Base-by-base conservation (phyloP, 2,113 vertebrate species). In the Accipiter cooperii region DNA sequence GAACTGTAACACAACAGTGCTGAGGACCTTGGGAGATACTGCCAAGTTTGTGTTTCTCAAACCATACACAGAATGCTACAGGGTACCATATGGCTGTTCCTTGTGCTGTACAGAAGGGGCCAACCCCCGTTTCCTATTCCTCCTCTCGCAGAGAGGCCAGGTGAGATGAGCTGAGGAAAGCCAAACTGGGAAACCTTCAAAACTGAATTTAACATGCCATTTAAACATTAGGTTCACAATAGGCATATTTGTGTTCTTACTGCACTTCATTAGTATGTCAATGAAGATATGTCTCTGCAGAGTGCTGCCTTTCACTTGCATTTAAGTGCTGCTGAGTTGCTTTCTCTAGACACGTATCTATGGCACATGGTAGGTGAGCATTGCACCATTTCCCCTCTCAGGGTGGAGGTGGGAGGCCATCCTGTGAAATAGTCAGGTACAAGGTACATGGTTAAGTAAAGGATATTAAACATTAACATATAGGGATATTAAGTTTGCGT, bases 391-490 rank as follows among this genome's bases (percentile, higher is more conserved):
- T 71, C 42, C 36, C 52, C 52, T 77, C 20, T 71, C 6, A 5
- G 52, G 40, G 65, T 5, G 11, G 55, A 47, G 47, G 29, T 51
- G 47, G 38, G 64, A 74, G 31, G 18, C 52, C 4, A 0, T 61
- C 64, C 81, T 69, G 38, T 26, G 49, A 61, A 85, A 33, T 25
- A 33, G 21, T 54, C 13, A 19, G 15, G 33, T 60, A n/a, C 66
- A 34, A 68, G 54, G 63, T 71, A 17, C 25, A 13, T 76, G 2
- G 1, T 57, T 85, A 85, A 79, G 69, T 85, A 16, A 54, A 46
- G 22, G n/a, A 18, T 28, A 82, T 87, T 82, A 91, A 93, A 78
- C 55, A 82, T 96, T 82, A 91, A 91, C 57, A 2, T 29, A 6
- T 1, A 31, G 26, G 29, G 29, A 15, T 87, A 33, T 68, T 55